Percentiles rank a stretch among this genome's conserved stretches.
Evolutionary conservation across 2,797 vertebrate genomes (phyloP).

Genomic region (Rhabdophis nuchalis): DNA sequence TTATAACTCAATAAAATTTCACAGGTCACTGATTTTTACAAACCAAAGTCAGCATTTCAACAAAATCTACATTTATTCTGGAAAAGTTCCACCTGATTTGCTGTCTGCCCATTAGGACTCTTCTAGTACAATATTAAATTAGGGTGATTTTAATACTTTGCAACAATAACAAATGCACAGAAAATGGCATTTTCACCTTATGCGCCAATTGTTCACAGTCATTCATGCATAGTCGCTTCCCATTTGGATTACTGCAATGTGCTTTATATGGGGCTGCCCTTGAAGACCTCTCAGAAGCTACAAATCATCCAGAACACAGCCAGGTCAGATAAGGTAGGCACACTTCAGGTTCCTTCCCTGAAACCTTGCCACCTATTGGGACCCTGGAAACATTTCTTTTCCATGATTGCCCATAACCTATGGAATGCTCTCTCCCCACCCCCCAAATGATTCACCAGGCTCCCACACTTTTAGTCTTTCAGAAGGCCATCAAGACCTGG

Average conservation of each 20-base stretch:
- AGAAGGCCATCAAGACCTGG: background rate
- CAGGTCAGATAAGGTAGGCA: background rate
- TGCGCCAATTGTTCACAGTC: background rate
- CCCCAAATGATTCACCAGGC: background rate
- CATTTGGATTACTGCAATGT: background rate
- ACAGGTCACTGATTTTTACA: background rate
- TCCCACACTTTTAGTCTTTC: background rate
- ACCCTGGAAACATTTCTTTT: background rate
- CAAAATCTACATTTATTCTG: background rate
- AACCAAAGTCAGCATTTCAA: background rate
- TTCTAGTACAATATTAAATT: background rate
- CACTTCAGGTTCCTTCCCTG: background rate
- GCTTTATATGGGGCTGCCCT: background rate
- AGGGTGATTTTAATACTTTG: background rate
- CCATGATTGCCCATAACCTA: background rate
- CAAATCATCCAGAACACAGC: background rate
- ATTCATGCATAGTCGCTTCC: background rate
- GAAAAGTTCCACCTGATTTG: background rate
- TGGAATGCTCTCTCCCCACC: background rate
- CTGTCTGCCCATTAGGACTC: background rate
- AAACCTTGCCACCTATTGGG: background rate
- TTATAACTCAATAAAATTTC: background rate
- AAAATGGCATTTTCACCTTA: background rate
- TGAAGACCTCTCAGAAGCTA: background rate
- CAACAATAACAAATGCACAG: background rate